Conservation (phyloP, 2,113 vertebrate species). For the Gila orcuttii region DNA sequence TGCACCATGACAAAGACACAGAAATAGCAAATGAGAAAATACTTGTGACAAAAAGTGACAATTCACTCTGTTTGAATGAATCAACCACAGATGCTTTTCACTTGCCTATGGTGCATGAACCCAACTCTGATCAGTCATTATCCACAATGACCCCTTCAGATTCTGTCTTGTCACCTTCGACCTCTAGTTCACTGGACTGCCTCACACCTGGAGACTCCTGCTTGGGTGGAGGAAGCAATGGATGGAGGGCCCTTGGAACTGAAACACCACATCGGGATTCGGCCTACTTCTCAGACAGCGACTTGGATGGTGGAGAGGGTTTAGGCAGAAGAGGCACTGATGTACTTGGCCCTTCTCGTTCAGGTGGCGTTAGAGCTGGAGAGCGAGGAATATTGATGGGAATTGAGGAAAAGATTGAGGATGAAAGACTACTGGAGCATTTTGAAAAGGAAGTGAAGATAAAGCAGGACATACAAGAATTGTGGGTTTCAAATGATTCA, state of each 20-base stretch:
- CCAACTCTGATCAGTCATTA: slow-evolving; percentile 54
- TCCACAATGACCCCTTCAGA: slow-evolving; percentile 76
- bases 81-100: slow-evolving; percentile 30
- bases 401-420: slow-evolving; percentile 78
- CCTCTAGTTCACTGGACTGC: slow-evolving; percentile 77
- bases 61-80: slow-evolving; percentile 40
- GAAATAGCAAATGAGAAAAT: slow-evolving; percentile 20
- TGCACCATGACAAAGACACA: slow-evolving; percentile 26
- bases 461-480: slow-evolving; percentile 14
- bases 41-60: slow-evolving; percentile 10
- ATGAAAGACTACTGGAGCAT: slow-evolving; percentile 66
- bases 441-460: slow-evolving; percentile 14
- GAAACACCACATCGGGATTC: slow-evolving; percentile 83
- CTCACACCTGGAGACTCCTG: slow-evolving; percentile 80
- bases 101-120: slow-evolving; percentile 48
- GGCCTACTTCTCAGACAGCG: slow-evolving; percentile 85
- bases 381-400: slow-evolving; percentile 74
- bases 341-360: slow-evolving; percentile 63
- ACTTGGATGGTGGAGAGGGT: slow-evolving; percentile 76
- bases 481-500: slow-evolving; percentile 27
- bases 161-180: slow-evolving; percentile 77
- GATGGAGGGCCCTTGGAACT: slow-evolving; percentile 78
- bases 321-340: slow-evolving; percentile 70
- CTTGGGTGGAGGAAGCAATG: slow-evolving; percentile 70
- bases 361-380: slow-evolving; percentile 64